Evolutionary conservation across 2,888 invertebrate species (phyloP).

Genomic region (Elysia crispata): DNA sequence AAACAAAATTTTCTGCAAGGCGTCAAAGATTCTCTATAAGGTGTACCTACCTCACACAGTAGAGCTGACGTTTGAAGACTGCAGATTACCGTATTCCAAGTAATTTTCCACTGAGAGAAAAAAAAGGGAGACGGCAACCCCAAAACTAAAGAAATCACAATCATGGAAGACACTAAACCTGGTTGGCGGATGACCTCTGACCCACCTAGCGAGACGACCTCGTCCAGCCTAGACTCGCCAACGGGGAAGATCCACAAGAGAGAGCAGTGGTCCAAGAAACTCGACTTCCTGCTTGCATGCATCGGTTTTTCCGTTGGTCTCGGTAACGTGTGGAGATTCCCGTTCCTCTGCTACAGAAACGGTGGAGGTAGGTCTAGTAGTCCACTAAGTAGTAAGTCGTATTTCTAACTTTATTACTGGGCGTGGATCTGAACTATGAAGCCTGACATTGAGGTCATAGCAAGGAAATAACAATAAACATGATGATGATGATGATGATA

Average conservation of each 20-base stretch:
- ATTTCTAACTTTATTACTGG: too few species aligned
- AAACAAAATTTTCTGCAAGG: too few species aligned
- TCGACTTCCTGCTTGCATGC: constrained; percentile 69
- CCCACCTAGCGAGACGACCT: constrained; percentile 25
- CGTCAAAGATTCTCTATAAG: too few species aligned
- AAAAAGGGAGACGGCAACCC: too few species aligned
- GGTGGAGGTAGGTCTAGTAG: constrained; percentile 62
- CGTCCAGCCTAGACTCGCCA: constrained; percentile 14
- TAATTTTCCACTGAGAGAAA: too few species aligned
- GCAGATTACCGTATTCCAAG: not conserved
- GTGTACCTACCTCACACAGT: too few species aligned
- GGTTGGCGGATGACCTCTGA: constrained; percentile 29
- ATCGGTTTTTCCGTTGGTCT: constrained; percentile 64
- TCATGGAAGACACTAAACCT: constrained; percentile 16
- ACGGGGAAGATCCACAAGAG: constrained; percentile 56
- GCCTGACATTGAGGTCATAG: too few species aligned
- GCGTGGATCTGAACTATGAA: too few species aligned
- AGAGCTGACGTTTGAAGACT: not conserved
- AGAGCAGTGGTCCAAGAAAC: constrained; percentile 66
- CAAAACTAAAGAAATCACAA: too few species aligned
- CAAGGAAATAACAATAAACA: too few species aligned
- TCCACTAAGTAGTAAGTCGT: too few species aligned
- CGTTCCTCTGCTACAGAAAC: constrained; percentile 78
- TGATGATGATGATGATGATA: too few species aligned
- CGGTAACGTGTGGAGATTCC: constrained; percentile 81